A percentile compares a stretch with the other conserved stretches of the same genome.
phyloP scores from a whole-genome alignment of 1,140 invertebrate genomes.

The Heliothis subflexa region DNA sequence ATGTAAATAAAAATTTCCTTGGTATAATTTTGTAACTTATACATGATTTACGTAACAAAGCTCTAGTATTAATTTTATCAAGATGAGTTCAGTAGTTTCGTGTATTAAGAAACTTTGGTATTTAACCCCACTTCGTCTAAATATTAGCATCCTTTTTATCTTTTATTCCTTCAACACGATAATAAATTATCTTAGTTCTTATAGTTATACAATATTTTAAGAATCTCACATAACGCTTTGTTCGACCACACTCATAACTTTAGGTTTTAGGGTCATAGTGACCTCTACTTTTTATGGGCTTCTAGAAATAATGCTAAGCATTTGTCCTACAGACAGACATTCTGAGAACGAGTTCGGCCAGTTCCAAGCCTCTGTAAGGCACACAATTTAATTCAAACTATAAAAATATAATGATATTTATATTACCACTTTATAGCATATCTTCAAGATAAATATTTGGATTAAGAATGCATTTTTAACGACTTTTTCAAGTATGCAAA shows the following conservation, averaged over 20 bases:
- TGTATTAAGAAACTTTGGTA: too few relatives aligned
- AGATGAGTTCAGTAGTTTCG: too few relatives aligned
- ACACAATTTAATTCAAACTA: slow-evolving; percentile 26
- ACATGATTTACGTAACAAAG: too few relatives aligned
- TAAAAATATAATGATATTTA: slow-evolving; percentile 27
- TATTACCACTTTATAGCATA: not conserved
- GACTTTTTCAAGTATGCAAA: too few relatives aligned
- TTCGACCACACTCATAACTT: slow-evolving; percentile 5
- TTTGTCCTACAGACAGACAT: slow-evolving; percentile 61
- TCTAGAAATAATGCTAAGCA: slow-evolving; percentile 44
- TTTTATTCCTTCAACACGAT: too few relatives aligned
- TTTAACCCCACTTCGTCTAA: too few relatives aligned
- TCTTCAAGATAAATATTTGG: slow-evolving; percentile 4
- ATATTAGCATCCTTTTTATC: too few relatives aligned
- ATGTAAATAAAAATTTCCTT: too few relatives aligned
- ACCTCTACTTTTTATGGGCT: slow-evolving; percentile 54
- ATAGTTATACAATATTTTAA: not conserved
- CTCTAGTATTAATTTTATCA: too few relatives aligned
- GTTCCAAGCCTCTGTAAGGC: not conserved
- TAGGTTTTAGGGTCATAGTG: slow-evolving; percentile 41
- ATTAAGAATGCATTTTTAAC: not conserved
- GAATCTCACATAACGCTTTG: slow-evolving; percentile 3
- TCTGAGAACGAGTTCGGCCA: slow-evolving; percentile 48
- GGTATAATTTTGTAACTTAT: too few relatives aligned
- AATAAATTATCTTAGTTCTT: too few relatives aligned